Conservation (phyloP, 92 coral and sea anemone genomes). For the Ricordea florida region DNA sequence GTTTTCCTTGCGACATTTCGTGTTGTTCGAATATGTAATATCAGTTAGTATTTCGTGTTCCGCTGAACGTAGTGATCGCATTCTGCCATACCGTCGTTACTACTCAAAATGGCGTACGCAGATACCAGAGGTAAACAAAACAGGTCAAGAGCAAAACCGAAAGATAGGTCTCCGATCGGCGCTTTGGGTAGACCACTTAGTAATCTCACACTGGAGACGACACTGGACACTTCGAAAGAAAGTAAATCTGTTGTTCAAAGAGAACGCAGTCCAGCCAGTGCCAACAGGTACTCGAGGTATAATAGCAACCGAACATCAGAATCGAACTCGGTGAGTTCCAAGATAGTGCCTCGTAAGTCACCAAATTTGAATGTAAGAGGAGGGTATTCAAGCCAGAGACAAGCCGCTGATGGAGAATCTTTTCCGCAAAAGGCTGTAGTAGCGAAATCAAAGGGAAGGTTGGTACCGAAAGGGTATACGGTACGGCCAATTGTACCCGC, state of each 20-base stretch:
- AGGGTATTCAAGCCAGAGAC: neutral
- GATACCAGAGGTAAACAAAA: conserved; percentile 44
- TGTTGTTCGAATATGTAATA: too few relatives aligned
- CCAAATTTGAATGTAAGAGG: neutral
- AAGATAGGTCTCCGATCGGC: conserved; percentile 3
- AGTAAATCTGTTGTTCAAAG: conserved; percentile 38
- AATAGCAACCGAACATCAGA: neutral
- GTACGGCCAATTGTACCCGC: conserved; percentile 95
- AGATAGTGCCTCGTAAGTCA: neutral
- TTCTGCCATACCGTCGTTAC: conserved; percentile 33
- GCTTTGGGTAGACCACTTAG: conserved; percentile 4
- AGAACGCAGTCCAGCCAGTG: conserved; percentile 39
- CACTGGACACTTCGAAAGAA: neutral
- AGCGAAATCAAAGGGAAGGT: conserved; percentile 16
- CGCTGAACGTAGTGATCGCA: conserved; percentile 9
- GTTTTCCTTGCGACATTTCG: too few relatives aligned
- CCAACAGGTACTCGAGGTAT: conserved; percentile 55
- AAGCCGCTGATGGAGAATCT: neutral
- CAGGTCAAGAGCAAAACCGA: conserved; percentile 1
- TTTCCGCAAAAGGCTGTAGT: conserved; percentile 5
- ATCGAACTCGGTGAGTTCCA: neutral
- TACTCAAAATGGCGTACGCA: conserved; percentile 65
- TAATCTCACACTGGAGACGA: conserved; percentile 19
- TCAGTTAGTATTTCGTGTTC: too few relatives aligned
- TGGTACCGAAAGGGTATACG: conserved; percentile 84